Evolutionary conservation across 2,888 invertebrate genomes (phyloP).

Genomic region (Dastarcus helophoroides): DNA sequence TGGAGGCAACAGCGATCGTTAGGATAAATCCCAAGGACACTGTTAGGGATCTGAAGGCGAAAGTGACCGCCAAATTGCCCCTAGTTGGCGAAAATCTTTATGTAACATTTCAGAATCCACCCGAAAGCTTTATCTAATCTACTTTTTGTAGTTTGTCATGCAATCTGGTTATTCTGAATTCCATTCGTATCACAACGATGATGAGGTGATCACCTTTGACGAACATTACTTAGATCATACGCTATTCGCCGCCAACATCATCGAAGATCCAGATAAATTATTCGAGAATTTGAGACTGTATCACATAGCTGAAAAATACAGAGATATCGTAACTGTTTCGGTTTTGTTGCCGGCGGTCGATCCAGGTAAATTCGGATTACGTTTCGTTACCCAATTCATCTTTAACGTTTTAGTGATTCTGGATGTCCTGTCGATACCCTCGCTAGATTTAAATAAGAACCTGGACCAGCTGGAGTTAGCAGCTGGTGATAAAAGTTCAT

Average conservation of each 20-base stretch:
- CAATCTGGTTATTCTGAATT: slow-evolving; percentile 24
- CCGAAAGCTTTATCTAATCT: background rate
- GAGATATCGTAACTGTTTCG: slow-evolving; percentile 50
- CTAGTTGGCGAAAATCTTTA: background rate
- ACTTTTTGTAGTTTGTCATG: slow-evolving; percentile 15
- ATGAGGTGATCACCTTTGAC: slow-evolving; percentile 32
- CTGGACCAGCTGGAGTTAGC: slow-evolving; percentile 21
- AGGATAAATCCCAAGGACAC: slow-evolving; percentile 47
- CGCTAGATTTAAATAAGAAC: slow-evolving; percentile 32
- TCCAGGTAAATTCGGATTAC: slow-evolving; percentile 37
- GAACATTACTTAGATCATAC: slow-evolving; percentile 32
- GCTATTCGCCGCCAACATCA: slow-evolving; percentile 40
- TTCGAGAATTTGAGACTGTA: slow-evolving; percentile 41
- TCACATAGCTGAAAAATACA: slow-evolving; percentile 45
- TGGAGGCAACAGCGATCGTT: slow-evolving; percentile 49
- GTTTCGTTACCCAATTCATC: background rate
- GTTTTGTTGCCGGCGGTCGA: slow-evolving; percentile 51
- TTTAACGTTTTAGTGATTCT: slow-evolving; percentile 33
- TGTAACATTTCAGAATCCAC: too few relatives aligned
- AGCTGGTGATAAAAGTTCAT: slow-evolving; percentile 23
- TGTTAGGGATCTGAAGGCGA: slow-evolving; percentile 44
- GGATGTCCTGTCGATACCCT: slow-evolving; percentile 43
- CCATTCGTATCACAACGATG: slow-evolving; percentile 33
- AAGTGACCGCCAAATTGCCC: slow-evolving; percentile 33
- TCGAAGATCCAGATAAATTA: slow-evolving; percentile 38